A percentile compares a stretch with the other conserved stretches of the same genome.
These are phyloP conservation scores for Orchestia grillus DNA, from an alignment of 1,140 invertebrate species.

Conservation along the genomic window DNA sequence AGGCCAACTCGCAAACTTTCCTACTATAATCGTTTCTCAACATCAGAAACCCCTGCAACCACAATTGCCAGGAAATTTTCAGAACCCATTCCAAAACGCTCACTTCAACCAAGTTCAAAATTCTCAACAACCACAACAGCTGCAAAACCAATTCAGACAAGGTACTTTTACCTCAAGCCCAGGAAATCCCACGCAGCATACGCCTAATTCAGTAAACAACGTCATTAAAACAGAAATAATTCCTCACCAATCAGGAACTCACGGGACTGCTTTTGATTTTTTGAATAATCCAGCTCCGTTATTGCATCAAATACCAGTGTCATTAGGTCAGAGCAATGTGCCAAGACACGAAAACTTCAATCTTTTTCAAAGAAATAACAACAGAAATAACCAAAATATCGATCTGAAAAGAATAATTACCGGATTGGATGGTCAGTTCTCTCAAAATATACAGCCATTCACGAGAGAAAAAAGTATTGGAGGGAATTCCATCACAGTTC, in stretches of 20 bases:
- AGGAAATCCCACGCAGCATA: not conserved
- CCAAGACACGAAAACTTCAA: not conserved
- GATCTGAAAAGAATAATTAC: not conserved
- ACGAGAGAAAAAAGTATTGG: not conserved
- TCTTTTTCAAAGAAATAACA: not conserved
- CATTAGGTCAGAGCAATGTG: not conserved
- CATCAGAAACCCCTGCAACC: not conserved
- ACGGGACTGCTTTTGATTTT: not conserved
- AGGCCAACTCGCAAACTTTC: constrained; percentile 36
- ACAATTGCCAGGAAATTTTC: not conserved
- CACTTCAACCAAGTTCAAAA: not conserved
- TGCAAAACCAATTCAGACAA: constrained; percentile 28
- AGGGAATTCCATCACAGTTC: not conserved
- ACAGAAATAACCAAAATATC: constrained; percentile 24
- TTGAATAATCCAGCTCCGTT: not conserved
- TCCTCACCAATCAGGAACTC: not conserved
- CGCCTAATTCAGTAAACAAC: not conserved
- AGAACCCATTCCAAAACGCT: not conserved
- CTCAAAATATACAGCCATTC: not conserved
- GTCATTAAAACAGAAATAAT: constrained; percentile 16
- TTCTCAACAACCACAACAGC: not conserved
- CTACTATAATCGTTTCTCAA: constrained; percentile 35
- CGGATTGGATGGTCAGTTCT: not conserved
- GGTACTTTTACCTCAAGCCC: not conserved
- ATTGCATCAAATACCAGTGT: not conserved